Base-by-base conservation (phyloP, 1,140 invertebrate species). In the Halesus radiatus region DNA sequence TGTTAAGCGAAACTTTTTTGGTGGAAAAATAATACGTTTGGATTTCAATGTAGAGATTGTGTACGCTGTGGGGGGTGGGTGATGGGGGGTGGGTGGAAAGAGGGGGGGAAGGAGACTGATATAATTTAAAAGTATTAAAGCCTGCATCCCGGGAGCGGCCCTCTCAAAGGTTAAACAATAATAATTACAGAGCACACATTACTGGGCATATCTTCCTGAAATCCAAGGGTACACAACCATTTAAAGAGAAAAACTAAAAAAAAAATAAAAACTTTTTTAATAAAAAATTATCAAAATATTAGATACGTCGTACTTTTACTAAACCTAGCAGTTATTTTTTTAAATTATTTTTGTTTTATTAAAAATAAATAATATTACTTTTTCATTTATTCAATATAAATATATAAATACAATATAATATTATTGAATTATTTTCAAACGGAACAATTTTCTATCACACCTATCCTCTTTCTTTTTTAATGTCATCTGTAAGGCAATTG, bases 161-260 rank as follows among this genome's bases (percentile, higher is more conserved):
- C n/a, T 56, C 32, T 80, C 73, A 80, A 80, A 80, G 79, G 73
- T 76, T 76, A 76, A 76, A 80, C 74, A 76, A 80, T 74, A 79
- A 72, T 79, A 58, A 79, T 62, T 70, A 66, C 54, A 29, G 26
- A 2, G 66, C 70, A 76, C 79, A 37, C 66, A 68, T 68, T 68
- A 68, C 64, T 68, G 64, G 13, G 37, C 64, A 50, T 5, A 50
- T 68, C 64, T 68, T 50, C 29, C 64, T 22, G 60, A 22, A 29
- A 37, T 37, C 7, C 32, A 37, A 23, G 20, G 60, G 60, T 2
- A 16, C 2, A 7, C 6, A 64, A 64, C 60, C 22, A 32, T 13
- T 50, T 20, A 45, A n/a, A n/a, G n/a, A n/a, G n/a, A n/a, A n/a
- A n/a, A n/a, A n/a, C n/a, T n/a, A n/a, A n/a, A n/a, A n/a, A n/a